These are phyloP conservation scores for Anaspis maculata DNA, from an alignment of 2,888 invertebrate species.

Conservation along the genomic window DNA sequence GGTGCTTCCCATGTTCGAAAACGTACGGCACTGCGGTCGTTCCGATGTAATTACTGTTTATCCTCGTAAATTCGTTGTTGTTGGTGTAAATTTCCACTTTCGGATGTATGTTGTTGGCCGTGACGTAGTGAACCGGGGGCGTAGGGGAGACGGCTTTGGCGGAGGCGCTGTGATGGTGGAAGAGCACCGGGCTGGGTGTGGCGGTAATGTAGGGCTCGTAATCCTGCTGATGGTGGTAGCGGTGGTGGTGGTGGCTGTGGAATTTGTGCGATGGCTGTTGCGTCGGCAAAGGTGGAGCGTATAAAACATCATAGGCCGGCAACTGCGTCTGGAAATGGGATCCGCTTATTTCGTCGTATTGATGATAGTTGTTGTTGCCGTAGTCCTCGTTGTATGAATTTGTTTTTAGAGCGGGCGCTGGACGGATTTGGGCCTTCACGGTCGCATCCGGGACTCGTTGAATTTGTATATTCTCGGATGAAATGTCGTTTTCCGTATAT, in stretches of 20 bases:
- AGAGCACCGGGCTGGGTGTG: slow-evolving; percentile 5
- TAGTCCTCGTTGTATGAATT: neutral
- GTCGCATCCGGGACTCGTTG: too few relatives aligned
- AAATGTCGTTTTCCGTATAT: slow-evolving; percentile 39
- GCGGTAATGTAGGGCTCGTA: slow-evolving; percentile 3
- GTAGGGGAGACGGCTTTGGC: too few relatives aligned
- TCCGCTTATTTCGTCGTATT: slow-evolving; percentile 15
- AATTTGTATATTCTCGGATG: slow-evolving; percentile 15
- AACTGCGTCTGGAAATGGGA: slow-evolving; percentile 11
- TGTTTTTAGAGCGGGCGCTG: slow-evolving; percentile 13
- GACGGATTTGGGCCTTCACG: slow-evolving; percentile 12
- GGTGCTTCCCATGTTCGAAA: slow-evolving; percentile 16
- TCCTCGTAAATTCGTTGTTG: too few relatives aligned
- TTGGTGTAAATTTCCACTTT: slow-evolving; percentile 24
- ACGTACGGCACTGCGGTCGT: slow-evolving; percentile 21
- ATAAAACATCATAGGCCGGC: slow-evolving; percentile 5
- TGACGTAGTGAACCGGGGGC: too few relatives aligned
- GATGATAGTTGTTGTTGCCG: slow-evolving; percentile 3
- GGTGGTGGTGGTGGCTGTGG: too few relatives aligned
- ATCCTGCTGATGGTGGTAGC: too few relatives aligned
- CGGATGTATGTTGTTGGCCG: slow-evolving; percentile 10
- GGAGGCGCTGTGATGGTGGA: too few relatives aligned
- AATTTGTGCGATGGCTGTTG: too few relatives aligned
- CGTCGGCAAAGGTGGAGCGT: slow-evolving; percentile 8
- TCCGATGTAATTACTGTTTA: slow-evolving; percentile 22